These are phyloP conservation scores for Chlorops oryzae DNA, from an alignment of 1,140 invertebrate species.

Conservation along the genomic window DNA sequence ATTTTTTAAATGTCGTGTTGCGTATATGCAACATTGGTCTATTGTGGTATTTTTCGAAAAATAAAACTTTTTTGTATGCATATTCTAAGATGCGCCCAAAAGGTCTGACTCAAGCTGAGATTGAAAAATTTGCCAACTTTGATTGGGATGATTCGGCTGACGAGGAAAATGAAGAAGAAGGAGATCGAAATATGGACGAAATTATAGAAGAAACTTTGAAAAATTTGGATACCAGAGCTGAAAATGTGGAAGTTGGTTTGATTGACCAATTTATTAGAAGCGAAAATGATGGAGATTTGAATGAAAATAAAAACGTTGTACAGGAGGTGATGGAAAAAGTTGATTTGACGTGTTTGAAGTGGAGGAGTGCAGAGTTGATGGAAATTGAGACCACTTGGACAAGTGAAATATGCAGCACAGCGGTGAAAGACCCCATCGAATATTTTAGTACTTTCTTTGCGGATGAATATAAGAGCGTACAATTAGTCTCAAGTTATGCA, in stretches of 20 bases:
- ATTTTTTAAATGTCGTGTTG: conserved; percentile 12
- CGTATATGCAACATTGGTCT: conserved; percentile 16
- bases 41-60: conserved; percentile 15
- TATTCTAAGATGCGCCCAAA: conserved; percentile 15
- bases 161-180: conserved; percentile 9
- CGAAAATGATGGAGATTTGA: conserved; percentile 8
- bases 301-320: conserved; percentile 13
- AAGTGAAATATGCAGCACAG: background rate
- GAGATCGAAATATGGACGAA: conserved; percentile 7
- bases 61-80: conserved; percentile 12
- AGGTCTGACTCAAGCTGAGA: conserved; percentile 13
- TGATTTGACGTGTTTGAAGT: conserved; percentile 14
- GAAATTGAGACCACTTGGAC: background rate
- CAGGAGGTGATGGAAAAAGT: conserved; percentile 17
- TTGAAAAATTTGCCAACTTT: conserved; percentile 14
- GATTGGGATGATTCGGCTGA: conserved; percentile 11
- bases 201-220: conserved; percentile 7
- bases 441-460: conserved; percentile 11
- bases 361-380: conserved; percentile 10
- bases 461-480: conserved; percentile 14
- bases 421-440: conserved; percentile 3
- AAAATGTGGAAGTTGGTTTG: conserved; percentile 9
- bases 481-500: conserved; percentile 5
- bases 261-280: conserved; percentile 10
- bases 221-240: conserved; percentile 8